Percentiles rank a stretch among this genome's conserved stretches.
phyloP scores from a whole-genome alignment of 2,888 invertebrate species.

The Gandaritis pyraliata region DNA sequence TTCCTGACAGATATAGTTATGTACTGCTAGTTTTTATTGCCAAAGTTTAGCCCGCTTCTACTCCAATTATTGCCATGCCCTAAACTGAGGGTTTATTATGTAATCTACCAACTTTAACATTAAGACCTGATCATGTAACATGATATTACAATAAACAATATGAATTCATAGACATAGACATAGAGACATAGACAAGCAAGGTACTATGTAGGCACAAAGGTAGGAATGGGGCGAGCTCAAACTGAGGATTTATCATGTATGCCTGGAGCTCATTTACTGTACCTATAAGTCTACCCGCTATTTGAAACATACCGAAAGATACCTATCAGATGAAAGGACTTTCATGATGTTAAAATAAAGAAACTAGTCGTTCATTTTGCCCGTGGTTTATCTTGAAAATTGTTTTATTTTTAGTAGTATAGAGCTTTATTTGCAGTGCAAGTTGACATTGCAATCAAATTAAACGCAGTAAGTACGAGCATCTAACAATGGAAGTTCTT shows the following conservation, averaged over 20 bases:
- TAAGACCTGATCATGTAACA: too few species aligned
- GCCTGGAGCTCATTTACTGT: slow-evolving; percentile 9
- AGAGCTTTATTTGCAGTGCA: not conserved
- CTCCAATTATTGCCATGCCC: too few species aligned
- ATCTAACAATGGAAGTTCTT: slow-evolving; percentile 1
- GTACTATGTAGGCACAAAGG: slow-evolving; percentile 22
- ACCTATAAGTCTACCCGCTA: not conserved
- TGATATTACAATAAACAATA: too few species aligned
- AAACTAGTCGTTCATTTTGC: not conserved
- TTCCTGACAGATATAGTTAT: too few species aligned
- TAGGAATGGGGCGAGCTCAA: slow-evolving; percentile 14
- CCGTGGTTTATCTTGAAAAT: not conserved
- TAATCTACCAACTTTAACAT: too few species aligned
- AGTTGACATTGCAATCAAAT: slow-evolving; percentile 3
- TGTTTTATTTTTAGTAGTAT: not conserved
- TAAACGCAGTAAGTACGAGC: not conserved
- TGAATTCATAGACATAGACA: too few species aligned
- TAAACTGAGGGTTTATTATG: too few species aligned
- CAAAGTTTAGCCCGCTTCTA: too few species aligned
- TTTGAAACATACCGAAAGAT: slow-evolving; percentile 3
- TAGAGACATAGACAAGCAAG: slow-evolving; percentile 43
- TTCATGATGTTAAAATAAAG: not conserved
- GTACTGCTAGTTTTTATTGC: too few species aligned
- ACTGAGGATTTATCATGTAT: slow-evolving; percentile 14
- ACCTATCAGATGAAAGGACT: not conserved